Evolutionary conservation across 2,888 invertebrate genomes (phyloP), one percentile per base, ranked within the genome.

Genomic region (Hypomecis punctinalis): DNA sequence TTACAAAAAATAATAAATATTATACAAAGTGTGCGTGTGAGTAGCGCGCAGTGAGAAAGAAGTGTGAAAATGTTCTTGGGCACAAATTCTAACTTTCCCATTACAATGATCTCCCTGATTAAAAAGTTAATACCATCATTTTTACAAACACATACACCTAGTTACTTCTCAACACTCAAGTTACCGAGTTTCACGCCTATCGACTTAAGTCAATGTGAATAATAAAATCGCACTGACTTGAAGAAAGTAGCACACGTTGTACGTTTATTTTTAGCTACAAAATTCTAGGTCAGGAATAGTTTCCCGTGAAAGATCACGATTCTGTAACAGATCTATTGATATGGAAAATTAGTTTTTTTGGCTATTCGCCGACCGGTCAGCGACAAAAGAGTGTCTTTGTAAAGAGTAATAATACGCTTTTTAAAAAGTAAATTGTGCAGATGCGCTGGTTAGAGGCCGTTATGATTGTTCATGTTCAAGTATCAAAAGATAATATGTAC

Each of bases 261-360:
- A 73, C 71, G 77, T 74, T 74, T 78, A 78, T 76, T 65, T 75
- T 77, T 73, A 67, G 69, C 56, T 9, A 69, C 75, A 70, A 51
- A 71, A 71, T 79, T 75, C 77, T 81, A 73, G 79, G 80, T 61
- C 65, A 61, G 59, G 70, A 67, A 68, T 67, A 67, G 63, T 73
- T 77, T 84, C 80, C 80, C 81, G 80, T 78, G 82, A 84, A 83
- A 84, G 79, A 79, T 74, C 72, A 72, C 70, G 68, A 70, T 70
- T 66, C 67, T 66, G 68, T 64, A 70, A 63, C 66, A 60, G 61
- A 59, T 57, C 58, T 72, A 74, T 75, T 75, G 71, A 66, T 69
- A 72, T 70, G 68, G 70, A 70, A 74, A 75, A 74, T 74, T 71
- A 60, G 47, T 67, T 63, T 69, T 69, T 61, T 62, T 65, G 61